Evolutionary conservation across 2,113 vertebrate genomes (phyloP).

Genomic region (Geococcyx californianus): DNA sequence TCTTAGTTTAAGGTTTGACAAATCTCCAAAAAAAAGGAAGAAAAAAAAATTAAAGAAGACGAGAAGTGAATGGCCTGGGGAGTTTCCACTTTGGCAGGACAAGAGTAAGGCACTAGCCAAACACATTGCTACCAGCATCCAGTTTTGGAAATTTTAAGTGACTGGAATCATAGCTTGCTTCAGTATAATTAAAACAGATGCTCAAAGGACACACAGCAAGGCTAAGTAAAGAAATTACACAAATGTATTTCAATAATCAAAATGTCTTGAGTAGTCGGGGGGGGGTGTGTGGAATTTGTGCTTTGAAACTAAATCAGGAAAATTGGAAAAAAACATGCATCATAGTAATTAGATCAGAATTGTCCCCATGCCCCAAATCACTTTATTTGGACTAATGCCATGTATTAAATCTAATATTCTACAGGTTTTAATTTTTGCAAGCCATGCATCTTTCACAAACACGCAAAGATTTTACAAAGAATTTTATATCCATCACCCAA

Average conservation of each 20-base stretch:
- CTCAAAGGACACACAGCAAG: conserved; percentile 25
- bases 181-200: conserved; percentile 48
- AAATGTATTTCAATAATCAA: conserved; percentile 55
- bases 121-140: conserved; percentile 32
- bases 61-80: conserved; percentile 1
- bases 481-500: neutral
- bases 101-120: neutral
- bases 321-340: neutral
- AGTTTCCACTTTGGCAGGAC: conserved; percentile 43
- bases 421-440: neutral
- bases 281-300: neutral
- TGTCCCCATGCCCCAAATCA: neutral
- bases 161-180: conserved; percentile 42
- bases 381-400: neutral
- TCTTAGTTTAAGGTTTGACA: neutral
- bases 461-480: neutral
- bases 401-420: neutral
- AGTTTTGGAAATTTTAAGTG: conserved; percentile 48
- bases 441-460: neutral
- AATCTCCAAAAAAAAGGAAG: fast-evolving
- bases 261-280: neutral
- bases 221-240: conserved; percentile 57
- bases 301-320: conserved; percentile 10
- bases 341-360: neutral
- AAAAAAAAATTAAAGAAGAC: neutral